Conservation (phyloP, 2,113 vertebrate species). For the Vulpes vulpes region DNA sequence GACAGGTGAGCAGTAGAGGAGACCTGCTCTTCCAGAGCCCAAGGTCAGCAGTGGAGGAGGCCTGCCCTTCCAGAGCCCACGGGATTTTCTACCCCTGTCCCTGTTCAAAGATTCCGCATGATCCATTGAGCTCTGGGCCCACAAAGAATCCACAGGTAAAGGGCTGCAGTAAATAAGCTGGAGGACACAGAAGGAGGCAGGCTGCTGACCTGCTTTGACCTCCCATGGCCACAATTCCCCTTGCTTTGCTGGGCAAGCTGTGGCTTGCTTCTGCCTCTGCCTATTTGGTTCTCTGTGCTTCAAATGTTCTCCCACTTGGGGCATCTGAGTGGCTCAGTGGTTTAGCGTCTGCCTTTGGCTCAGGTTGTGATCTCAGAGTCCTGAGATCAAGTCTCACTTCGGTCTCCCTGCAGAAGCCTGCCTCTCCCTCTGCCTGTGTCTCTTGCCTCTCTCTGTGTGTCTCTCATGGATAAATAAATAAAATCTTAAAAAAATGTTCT, state of each 20-base stretch:
- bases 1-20: background rate
- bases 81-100: background rate
- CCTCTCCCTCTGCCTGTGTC: no score
- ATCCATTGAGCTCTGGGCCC: background rate
- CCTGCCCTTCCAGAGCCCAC: background rate
- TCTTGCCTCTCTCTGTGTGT: no score
- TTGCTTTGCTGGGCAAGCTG: background rate
- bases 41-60: background rate
- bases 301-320: background rate
- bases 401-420: no score
- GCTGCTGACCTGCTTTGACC: background rate
- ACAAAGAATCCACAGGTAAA: background rate
- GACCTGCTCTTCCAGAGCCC: background rate
- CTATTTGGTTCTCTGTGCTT: background rate
- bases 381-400: no score
- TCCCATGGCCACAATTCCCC: background rate
- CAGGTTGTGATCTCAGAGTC: no score
- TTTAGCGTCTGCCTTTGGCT: no score
- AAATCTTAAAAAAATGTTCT: background rate
- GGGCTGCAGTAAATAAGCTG: background rate
- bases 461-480: no score
- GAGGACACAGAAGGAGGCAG: background rate
- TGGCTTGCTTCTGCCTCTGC: background rate
- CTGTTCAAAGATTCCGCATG: no score
- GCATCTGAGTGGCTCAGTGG: no score